Percentiles rank a stretch among this genome's conserved stretches.
Conservation (phyloP, 2,888 invertebrate species). For the Eilema depressum region DNA sequence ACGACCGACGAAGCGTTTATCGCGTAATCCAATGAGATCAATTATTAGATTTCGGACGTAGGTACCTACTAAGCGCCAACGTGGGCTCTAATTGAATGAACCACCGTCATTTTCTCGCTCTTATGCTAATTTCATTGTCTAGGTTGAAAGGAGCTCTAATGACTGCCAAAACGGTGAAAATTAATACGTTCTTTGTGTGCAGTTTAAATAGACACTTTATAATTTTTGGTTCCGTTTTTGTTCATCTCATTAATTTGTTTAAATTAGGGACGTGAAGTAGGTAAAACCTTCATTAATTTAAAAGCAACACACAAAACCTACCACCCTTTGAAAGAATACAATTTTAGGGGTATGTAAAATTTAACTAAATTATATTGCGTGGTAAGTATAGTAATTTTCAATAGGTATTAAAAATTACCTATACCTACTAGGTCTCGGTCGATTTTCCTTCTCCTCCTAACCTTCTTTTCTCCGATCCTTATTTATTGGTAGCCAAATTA, state of each 20-base stretch:
- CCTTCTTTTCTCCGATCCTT: no score
- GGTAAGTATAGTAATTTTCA: no score
- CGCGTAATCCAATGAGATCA: conserved; percentile 68
- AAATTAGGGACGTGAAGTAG: background rate
- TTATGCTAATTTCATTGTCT: conserved; percentile 57
- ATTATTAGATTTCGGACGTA: conserved; percentile 71
- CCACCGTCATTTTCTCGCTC: conserved; percentile 52
- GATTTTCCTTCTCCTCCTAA: no score
- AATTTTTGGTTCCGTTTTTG: conserved; percentile 25
- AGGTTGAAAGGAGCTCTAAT: conserved; percentile 52
- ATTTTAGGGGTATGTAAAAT: background rate
- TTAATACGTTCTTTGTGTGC: conserved; percentile 45
- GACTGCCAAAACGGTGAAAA: conserved; percentile 47
- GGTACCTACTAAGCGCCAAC: conserved; percentile 34
- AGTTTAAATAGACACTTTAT: conserved; percentile 33
- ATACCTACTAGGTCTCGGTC: no score
- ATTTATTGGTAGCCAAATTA: no score
- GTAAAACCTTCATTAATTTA: background rate
- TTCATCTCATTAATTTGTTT: conserved; percentile 15
- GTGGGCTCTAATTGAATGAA: conserved; percentile 58
- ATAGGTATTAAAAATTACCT: no score
- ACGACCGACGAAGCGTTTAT: conserved; percentile 31
- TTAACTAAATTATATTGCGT: background rate
- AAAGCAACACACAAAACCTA: background rate
- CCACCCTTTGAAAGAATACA: background rate